Conservation (phyloP, 2,888 invertebrate species). For the Caenorhabditis sulstoni region DNA sequence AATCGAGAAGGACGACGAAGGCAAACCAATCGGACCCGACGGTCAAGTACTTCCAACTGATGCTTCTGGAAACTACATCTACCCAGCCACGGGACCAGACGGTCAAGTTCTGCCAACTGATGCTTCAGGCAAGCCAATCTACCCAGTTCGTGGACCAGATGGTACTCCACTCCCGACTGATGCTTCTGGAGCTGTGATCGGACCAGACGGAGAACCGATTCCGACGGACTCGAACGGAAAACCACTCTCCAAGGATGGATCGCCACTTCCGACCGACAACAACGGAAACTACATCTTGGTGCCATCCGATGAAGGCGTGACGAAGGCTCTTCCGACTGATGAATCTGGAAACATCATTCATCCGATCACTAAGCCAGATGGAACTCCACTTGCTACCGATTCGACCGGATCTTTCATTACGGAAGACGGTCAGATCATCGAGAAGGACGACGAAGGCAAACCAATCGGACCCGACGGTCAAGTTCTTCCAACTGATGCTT, state of each 20-base stretch:
- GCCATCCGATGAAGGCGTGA: conserved; percentile 33
- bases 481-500: conserved; percentile 52
- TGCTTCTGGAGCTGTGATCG: conserved; percentile 46
- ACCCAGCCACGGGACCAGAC: conserved; percentile 59
- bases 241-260: conserved; percentile 58
- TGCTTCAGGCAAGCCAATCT: conserved; percentile 49
- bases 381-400: conserved; percentile 53
- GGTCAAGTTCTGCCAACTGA: conserved; percentile 59
- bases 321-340: conserved; percentile 59
- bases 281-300: conserved; percentile 32
- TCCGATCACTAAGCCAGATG: conserved; percentile 58
- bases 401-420: conserved; percentile 53
- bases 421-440: conserved; percentile 55
- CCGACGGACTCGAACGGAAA: conserved; percentile 64
- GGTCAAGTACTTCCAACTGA: conserved; percentile 56
- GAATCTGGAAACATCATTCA: conserved; percentile 53
- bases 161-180: conserved; percentile 52
- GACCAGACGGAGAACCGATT: conserved; percentile 62
- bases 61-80: conserved; percentile 39
- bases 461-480: conserved; percentile 65
- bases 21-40: conserved; percentile 43
- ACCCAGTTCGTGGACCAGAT: conserved; percentile 56
- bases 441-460: conserved; percentile 49
- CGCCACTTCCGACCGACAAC: conserved; percentile 44
- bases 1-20: conserved; percentile 58